These are phyloP conservation scores for Lepidonotus clava DNA, from an alignment of 2,888 invertebrate species.

Conservation along the genomic window DNA sequence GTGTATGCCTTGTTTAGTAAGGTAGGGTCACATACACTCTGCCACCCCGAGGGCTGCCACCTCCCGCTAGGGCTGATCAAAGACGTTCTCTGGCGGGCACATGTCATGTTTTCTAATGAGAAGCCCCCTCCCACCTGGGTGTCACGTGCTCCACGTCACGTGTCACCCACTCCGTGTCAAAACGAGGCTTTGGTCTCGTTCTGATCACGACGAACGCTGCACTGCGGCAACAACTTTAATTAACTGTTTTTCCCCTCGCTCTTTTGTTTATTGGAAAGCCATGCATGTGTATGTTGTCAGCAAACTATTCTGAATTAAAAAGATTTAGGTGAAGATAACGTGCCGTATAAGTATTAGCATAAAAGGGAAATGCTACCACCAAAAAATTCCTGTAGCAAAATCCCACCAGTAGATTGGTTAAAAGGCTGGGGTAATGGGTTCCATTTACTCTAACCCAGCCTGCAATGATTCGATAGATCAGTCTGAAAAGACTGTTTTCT, in stretches of 20 bases:
- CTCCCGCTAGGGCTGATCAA: neutral
- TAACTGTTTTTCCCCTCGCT: conserved; percentile 14
- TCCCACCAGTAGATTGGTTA: too few relatives aligned
- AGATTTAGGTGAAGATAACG: too few relatives aligned
- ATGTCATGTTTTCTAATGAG: conserved; percentile 46
- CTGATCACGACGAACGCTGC: conserved; percentile 18
- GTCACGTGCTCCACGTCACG: conserved; percentile 26
- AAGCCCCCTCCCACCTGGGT: neutral
- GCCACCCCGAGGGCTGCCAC: neutral
- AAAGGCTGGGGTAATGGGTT: too few relatives aligned
- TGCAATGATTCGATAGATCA: too few relatives aligned
- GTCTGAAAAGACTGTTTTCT: too few relatives aligned
- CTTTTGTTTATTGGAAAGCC: neutral
- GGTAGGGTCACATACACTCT: too few relatives aligned
- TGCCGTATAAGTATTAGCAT: too few relatives aligned
- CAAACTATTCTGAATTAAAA: too few relatives aligned
- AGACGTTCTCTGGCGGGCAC: neutral
- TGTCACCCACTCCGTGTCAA: neutral
- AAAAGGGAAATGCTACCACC: too few relatives aligned
- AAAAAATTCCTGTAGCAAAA: neutral
- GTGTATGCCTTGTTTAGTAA: too few relatives aligned
- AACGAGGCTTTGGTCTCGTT: conserved; percentile 32
- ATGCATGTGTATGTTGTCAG: neutral
- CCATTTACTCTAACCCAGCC: too few relatives aligned
- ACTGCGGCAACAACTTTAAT: neutral